Evolutionary conservation across 2,113 vertebrate species (phyloP), one percentile per base, ranked within the genome.

Genomic region (Tenebrosternarchus preto): DNA sequence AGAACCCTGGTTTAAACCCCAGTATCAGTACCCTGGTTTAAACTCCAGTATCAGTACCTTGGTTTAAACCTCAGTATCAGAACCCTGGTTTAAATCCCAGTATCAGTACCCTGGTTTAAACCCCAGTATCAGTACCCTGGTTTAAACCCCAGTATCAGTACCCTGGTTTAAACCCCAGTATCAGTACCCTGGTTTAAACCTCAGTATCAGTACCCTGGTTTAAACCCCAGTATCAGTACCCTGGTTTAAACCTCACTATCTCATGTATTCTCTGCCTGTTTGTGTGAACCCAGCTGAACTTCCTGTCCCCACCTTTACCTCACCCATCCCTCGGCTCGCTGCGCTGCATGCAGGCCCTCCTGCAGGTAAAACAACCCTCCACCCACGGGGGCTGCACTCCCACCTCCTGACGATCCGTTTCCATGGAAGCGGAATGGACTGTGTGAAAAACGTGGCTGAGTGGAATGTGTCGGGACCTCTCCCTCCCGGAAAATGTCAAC

Each of bases 191-290:
- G n/a, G n/a, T n/a, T n/a, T n/a, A n/a, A n/a, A n/a, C n/a, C n/a
- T n/a, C n/a, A n/a, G n/a, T n/a, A 78, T 81, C 79, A n/a, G 78
- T 81, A 53, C 11, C n/a, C 55, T 39, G 50, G 33, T 69, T 78
- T 60, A 15, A 25, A 16, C 73, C 74, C 24, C 39, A 5, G 16
- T 50, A 29, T 5, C 70, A 31, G 25, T 17, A 50, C 53, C 46
- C 9, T 1, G n/a, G n/a, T n/a, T n/a, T n/a, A n/a, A n/a, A n/a
- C n/a, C n/a, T n/a, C n/a, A n/a, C n/a, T n/a, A n/a, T n/a, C n/a
- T n/a, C n/a, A n/a, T 19, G 9, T 1, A 9, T 46, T 5, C 33
- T 33, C 64, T 39, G 64, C 19, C 8, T n/a, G 33, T 39, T 68
- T 12, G 20, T 11, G 25, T 5, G 43, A 67, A 33, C n/a, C 36